Base-by-base conservation (phyloP, 2,113 vertebrate genomes). In the Bos indicus region DNA sequence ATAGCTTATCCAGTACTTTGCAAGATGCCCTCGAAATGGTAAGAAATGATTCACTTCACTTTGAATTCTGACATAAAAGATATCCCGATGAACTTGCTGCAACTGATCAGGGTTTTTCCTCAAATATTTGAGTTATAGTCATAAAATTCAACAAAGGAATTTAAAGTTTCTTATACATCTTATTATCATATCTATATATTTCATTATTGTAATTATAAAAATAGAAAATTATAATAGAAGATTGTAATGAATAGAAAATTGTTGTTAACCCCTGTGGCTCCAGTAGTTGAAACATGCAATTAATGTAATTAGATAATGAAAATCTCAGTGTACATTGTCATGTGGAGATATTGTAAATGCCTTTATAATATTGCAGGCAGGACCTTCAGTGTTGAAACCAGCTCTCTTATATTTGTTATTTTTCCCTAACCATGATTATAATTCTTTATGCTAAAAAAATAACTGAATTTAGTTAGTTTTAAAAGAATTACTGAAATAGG, bases 21-120 rank as follows among this genome's bases (percentile, higher is more conserved):
- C 99, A 15, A 52, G 99, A 99, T 96, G 98, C 99, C 88, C 98
- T 99, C 91, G 99, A 99, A 51, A 99, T 99, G 99, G 99, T 99
- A 98, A 99, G 99, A 93, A 88, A 78, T 94, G 2, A 78, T 54
- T 67, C 15, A 62, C 11, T 78, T 40, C 5, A 77, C 43, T 28
- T 11, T 19, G 7, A 54, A 13, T 92, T 95, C 30, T 97, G 5
- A 87, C n/a, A 74, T 59, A 85, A 86, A 87, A 52, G 57, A 60
- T 56, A 85, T 88, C 43, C 95, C 77, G 52, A 56, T 91, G 9
- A 94, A 92, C 54, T 95, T 88, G 6, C 40, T 57, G 80, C 90
- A 60, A 10, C 25, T 48, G 51, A 95, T 85, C 21, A 71, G 86
- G 84, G 12, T 92, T 94, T 86, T 67, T 92, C 0, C 89, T 97